Base-by-base conservation (phyloP, 2,888 invertebrate species). In the Entomobrya multifasciata region DNA sequence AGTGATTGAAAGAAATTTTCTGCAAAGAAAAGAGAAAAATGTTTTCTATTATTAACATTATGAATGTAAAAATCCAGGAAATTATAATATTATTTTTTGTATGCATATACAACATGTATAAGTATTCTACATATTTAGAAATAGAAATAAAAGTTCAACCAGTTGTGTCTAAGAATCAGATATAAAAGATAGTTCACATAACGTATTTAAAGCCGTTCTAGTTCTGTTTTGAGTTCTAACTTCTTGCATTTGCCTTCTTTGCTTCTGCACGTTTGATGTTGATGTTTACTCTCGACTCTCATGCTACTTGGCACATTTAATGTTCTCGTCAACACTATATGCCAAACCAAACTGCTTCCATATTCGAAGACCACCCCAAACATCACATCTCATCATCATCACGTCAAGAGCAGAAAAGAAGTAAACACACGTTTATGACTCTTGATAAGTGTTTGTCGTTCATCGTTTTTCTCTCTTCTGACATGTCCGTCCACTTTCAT, bases 401-500 rank as follows among this genome's bases (percentile, higher is more conserved):
- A 4, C 44, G 44, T 41, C 22, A 67, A 44, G 15, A n/a, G 44
- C 36, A 25, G 44, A 47, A 44, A 44, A 17, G 0, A 47, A 70
- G n/a, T 13, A 72, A 49, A 17, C 1, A 25, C 8, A 49, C 49
- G 13, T 4, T 27, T 11, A 30, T 15, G 15, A 60, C 25, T 3
- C 22, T n/a, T 70, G 22, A 70, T 22, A 52, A 10, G 27, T 17
- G 27, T 30, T 49, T 49, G 52, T 49, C 49, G 74, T 36, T 74
- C 74, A 74, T 74, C 52, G 17, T 47, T 1, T 44, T 74, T 52
- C 17, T 17, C 25, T 57, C n/a, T n/a, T n/a, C 36, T 8, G 36
- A 8, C 36, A 36, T 74, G 27, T 65, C 30, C 36, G 65, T 65
- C 77, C 11, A 52, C 30, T 52, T 47, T 79, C 67, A 79, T 65